Percentiles rank a stretch among this genome's conserved stretches.
Evolutionary conservation across 2,113 vertebrate species (phyloP).

Genomic region (Notothenia coriiceps): DNA sequence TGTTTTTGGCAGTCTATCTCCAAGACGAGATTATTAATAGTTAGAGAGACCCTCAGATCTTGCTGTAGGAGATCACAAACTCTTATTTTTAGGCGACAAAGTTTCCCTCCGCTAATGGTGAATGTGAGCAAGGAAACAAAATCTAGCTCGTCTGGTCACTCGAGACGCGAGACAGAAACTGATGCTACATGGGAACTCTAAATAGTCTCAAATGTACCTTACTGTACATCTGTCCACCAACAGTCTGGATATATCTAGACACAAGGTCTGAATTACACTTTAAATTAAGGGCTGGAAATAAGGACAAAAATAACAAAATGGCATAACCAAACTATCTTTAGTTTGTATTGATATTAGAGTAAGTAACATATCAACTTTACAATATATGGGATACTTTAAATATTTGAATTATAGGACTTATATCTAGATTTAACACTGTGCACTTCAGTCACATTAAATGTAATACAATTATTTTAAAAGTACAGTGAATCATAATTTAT

Average conservation of each 20-base stretch:
- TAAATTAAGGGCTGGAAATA: not conserved
- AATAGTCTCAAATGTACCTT: slow-evolving; percentile 29
- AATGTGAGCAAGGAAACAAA: slow-evolving; percentile 12
- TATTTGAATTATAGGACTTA: not conserved
- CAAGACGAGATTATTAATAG: slow-evolving; percentile 4
- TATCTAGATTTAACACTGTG: not conserved
- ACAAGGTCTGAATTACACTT: slow-evolving; percentile 8
- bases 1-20: not conserved
- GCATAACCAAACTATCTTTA: not conserved
- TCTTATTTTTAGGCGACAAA: slow-evolving; percentile 5
- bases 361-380: too few relatives aligned
- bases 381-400: not conserved
- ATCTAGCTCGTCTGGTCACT: slow-evolving; percentile 13
- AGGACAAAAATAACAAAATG: not conserved
- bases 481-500: not conserved
- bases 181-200: slow-evolving; percentile 11
- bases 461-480: not conserved
- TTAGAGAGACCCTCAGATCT: not conserved
- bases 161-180: slow-evolving; percentile 10
- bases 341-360: too few relatives aligned
- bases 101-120: slow-evolving; percentile 1
- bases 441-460: not conserved
- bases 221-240: slow-evolving; percentile 1
- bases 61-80: not conserved
- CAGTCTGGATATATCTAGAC: slow-evolving; percentile 3